phyloP scores from a whole-genome alignment of 2,113 vertebrate species.

The Hyaena hyaena region DNA sequence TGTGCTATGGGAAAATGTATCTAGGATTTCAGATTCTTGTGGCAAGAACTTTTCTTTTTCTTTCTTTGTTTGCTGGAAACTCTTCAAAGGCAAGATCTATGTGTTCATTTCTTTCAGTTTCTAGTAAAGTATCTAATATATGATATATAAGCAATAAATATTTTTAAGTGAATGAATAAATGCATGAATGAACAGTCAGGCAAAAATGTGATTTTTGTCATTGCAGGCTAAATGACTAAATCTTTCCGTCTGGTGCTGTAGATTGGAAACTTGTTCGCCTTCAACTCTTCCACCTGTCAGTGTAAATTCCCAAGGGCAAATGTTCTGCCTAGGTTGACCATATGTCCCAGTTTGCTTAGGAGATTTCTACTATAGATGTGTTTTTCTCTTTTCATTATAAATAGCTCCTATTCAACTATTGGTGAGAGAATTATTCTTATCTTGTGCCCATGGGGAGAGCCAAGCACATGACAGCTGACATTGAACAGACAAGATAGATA shows the following conservation, averaged over 20 bases:
- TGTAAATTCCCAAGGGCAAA: neutral
- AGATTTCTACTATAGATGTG: neutral
- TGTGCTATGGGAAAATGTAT: neutral
- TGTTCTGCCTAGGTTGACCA: neutral
- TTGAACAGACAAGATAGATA: neutral
- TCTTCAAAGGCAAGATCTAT: neutral
- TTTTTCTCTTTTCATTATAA: neutral
- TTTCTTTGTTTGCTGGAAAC: neutral
- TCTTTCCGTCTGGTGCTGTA: neutral
- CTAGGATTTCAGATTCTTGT: neutral
- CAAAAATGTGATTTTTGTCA: neutral
- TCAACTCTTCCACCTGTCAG: neutral
- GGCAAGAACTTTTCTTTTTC: neutral
- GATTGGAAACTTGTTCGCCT: neutral
- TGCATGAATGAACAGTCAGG: neutral
- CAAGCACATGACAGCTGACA: neutral
- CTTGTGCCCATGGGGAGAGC: too few relatives aligned
- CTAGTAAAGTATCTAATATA: neutral
- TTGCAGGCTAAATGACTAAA: neutral
- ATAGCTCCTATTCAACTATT: neutral
- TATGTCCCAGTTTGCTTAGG: neutral
- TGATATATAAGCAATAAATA: neutral
- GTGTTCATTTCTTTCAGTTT: neutral
- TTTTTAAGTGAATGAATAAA: neutral
- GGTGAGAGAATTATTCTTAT: neutral